Evolutionary conservation across 1,140 invertebrate genomes (phyloP).

Genomic region (Tetragonula clypearis): DNA sequence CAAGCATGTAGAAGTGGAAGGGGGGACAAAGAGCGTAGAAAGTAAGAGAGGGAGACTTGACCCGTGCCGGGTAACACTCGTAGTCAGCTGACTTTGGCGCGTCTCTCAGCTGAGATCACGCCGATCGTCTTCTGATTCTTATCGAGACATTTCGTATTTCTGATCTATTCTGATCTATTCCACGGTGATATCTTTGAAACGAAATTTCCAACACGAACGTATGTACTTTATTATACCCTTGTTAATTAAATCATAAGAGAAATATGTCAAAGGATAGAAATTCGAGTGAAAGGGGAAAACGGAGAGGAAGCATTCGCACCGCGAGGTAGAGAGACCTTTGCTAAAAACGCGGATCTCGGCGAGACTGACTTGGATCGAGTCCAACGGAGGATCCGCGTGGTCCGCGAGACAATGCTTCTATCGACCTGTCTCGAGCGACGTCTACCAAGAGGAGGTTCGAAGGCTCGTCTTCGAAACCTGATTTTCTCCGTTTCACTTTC

Average conservation of each 20-base stretch:
- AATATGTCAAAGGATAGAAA: too few species aligned
- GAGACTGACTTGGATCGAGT: background rate
- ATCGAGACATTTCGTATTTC: background rate
- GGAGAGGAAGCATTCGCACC: background rate
- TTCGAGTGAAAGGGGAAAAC: background rate
- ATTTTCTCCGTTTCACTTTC: slow-evolving; percentile 72
- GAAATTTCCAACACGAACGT: too few species aligned
- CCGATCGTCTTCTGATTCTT: slow-evolving; percentile 7
- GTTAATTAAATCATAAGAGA: too few species aligned
- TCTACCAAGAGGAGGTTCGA: slow-evolving; percentile 52
- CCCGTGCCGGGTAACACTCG: slow-evolving; percentile 62
- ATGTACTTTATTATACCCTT: too few species aligned
- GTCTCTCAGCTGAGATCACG: slow-evolving; percentile 69
- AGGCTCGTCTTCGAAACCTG: slow-evolving; percentile 70
- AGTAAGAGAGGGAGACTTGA: slow-evolving; percentile 59
- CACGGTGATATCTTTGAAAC: too few species aligned
- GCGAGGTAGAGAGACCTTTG: background rate
- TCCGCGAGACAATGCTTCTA: slow-evolving; percentile 46
- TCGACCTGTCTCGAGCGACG: slow-evolving; percentile 24
- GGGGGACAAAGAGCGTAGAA: slow-evolving; percentile 15
- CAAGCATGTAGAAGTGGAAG: slow-evolving; percentile 42
- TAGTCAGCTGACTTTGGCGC: slow-evolving; percentile 74
- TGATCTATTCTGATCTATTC: too few species aligned
- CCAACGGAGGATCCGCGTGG: background rate
- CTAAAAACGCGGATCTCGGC: background rate